Conservation (phyloP, 2,888 invertebrate species). For the Drosophila kanekoi region DNA sequence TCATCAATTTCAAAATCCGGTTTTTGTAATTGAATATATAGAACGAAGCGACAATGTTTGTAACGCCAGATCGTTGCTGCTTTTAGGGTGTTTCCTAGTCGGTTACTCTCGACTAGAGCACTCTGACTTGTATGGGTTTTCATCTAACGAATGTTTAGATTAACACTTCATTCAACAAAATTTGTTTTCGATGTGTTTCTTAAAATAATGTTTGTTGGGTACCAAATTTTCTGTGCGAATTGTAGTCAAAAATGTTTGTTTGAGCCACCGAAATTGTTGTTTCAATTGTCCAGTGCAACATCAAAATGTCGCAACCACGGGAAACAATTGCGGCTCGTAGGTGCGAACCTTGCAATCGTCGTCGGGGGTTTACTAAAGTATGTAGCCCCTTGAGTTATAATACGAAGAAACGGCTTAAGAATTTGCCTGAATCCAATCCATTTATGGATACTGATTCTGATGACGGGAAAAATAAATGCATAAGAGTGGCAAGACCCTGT, state of each 20-base stretch:
- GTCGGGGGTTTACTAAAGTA: not conserved
- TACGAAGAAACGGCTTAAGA: too few species aligned
- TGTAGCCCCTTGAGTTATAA: not conserved
- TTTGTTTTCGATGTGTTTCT: not conserved
- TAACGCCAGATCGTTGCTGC: too few species aligned
- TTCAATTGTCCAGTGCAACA: not conserved
- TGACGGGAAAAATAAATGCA: not conserved
- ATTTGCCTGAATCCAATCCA: conserved; percentile 2
- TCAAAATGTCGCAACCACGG: not conserved
- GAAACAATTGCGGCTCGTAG: not conserved
- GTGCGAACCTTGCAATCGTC: not conserved
- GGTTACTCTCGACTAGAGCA: too few species aligned
- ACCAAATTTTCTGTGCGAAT: conserved; percentile 8
- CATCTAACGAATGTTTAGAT: not conserved
- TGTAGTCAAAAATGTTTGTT: not conserved
- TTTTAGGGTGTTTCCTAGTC: too few species aligned
- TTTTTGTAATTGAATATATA: too few species aligned
- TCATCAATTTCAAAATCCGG: too few species aligned
- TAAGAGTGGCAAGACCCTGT: too few species aligned
- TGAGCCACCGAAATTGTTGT: not conserved
- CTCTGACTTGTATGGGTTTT: too few species aligned
- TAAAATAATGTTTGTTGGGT: conserved; percentile 20
- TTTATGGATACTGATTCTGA: not conserved
- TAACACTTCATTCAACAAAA: not conserved
- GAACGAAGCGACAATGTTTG: too few species aligned